phyloP scores from a whole-genome alignment of 2,888 invertebrate species.

The Silvanus unidentatus region DNA sequence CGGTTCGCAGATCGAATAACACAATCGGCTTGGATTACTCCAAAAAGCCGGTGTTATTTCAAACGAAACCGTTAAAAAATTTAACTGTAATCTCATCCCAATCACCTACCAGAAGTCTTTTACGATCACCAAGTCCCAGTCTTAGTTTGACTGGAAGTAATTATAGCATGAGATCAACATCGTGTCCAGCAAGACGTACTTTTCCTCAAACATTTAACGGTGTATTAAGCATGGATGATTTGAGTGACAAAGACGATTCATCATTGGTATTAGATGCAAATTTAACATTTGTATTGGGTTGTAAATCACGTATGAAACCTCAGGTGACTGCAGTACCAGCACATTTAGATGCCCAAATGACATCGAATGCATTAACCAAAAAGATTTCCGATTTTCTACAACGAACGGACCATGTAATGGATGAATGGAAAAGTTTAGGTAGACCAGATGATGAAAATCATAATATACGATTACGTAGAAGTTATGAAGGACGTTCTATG shows the following conservation, averaged over 20 bases:
- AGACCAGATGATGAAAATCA: conserved; percentile 48
- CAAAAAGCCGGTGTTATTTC: conserved; percentile 31
- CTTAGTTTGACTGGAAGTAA: conserved; percentile 11
- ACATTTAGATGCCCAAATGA: conserved; percentile 68
- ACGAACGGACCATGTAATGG: conserved; percentile 82
- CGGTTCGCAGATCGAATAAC: conserved; percentile 22
- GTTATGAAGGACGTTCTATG: conserved; percentile 38
- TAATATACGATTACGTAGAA: conserved; percentile 29
- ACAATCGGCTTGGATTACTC: conserved; percentile 24
- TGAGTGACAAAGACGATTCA: conserved; percentile 63
- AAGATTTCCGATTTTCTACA: conserved; percentile 76
- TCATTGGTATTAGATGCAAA: conserved; percentile 79
- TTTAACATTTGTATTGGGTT: conserved; percentile 70
- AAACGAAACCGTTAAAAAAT: conserved; percentile 43
- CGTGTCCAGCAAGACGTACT: conserved; percentile 59
- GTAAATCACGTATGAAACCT: conserved; percentile 63
- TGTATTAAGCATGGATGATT: conserved; percentile 52
- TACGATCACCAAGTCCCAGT: conserved; percentile 28
- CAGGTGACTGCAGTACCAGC: conserved; percentile 68
- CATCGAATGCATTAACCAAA: conserved; percentile 66
- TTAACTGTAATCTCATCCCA: conserved; percentile 32
- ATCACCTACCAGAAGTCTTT: conserved; percentile 20
- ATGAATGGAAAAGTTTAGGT: conserved; percentile 74
- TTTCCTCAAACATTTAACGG: conserved; percentile 56
- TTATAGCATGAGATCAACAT: conserved; percentile 38